A percentile compares a stretch with the other conserved stretches of the same genome.
Evolutionary conservation across 92 coral and sea anemone genomes (phyloP).

Genomic region (Zoanthus solanderi): DNA sequence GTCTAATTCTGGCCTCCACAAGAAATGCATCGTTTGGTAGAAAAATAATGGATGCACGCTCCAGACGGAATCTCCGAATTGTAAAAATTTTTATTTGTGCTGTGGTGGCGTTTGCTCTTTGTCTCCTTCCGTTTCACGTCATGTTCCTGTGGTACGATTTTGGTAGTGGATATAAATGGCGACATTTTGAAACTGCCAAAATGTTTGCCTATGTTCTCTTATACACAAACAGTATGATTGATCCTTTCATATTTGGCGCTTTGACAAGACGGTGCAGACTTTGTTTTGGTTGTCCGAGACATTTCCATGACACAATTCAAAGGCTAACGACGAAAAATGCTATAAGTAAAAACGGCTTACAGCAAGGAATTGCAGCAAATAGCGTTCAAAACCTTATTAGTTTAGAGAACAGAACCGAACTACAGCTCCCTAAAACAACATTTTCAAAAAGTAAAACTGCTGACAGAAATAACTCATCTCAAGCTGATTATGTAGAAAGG

Average conservation of each 20-base stretch:
- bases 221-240: conserved; percentile 71
- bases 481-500: not conserved
- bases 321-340: not conserved
- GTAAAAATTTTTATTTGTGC: conserved; percentile 76
- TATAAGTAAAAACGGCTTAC: not conserved
- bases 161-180: conserved; percentile 66
- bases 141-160: conserved; percentile 83
- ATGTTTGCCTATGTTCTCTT: conserved; percentile 67
- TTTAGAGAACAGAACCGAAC: not conserved
- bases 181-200: conserved; percentile 51
- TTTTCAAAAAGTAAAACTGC: not conserved
- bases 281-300: not conserved
- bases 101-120: conserved; percentile 73
- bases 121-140: conserved; percentile 75
- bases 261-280: conserved; percentile 41
- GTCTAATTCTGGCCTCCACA: not conserved
- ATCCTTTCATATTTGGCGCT: conserved; percentile 83
- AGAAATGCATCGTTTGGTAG: conserved; percentile 30
- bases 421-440: not conserved
- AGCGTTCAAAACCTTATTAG: not conserved
- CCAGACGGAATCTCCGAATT: conserved; percentile 61
- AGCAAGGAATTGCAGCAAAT: not conserved
- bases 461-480: not conserved
- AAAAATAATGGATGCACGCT: conserved; percentile 43
- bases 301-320: not conserved